Percentiles rank a stretch among this genome's conserved stretches.
These are phyloP conservation scores for Crax fasciolata DNA, from an alignment of 2,797 vertebrate genomes.

Conservation along the genomic window DNA sequence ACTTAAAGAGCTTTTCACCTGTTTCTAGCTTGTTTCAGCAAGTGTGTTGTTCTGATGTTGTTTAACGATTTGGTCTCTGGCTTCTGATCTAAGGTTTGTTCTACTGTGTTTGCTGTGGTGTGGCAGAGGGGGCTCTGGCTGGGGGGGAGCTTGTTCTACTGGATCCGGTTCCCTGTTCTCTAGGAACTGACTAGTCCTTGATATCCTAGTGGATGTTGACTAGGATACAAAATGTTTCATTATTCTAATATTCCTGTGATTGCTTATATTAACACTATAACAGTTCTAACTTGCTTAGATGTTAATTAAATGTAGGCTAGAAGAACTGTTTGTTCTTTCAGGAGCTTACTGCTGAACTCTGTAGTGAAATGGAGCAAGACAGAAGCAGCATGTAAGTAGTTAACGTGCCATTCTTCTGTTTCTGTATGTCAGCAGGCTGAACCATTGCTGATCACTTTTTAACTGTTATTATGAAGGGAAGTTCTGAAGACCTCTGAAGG, in stretches of 20 bases:
- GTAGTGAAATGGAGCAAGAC: neutral
- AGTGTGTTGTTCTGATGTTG: neutral
- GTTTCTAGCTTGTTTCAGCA: neutral
- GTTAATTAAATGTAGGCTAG: neutral
- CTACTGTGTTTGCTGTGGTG: rapidly evolving
- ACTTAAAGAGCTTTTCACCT: rapidly evolving
- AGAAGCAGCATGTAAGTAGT: neutral
- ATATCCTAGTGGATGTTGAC: neutral
- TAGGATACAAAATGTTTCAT: neutral
- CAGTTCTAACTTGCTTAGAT: neutral
- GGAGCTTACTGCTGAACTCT: neutral
- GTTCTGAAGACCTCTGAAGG: neutral
- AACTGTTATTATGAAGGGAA: neutral
- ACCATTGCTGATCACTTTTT: neutral
- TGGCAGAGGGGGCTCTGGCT: neutral
- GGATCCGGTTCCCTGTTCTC: rapidly evolving
- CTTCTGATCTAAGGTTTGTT: rapidly evolving
- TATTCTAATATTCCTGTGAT: neutral
- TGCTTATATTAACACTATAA: neutral
- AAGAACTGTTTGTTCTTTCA: neutral
- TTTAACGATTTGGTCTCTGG: rapidly evolving
- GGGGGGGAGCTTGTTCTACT: neutral
- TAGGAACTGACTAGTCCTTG: neutral
- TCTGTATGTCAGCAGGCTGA: neutral
- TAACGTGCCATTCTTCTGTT: rapidly evolving